Evolutionary conservation across 2,797 vertebrate species (phyloP).

Genomic region (Arnoldichthys spilopterus): DNA sequence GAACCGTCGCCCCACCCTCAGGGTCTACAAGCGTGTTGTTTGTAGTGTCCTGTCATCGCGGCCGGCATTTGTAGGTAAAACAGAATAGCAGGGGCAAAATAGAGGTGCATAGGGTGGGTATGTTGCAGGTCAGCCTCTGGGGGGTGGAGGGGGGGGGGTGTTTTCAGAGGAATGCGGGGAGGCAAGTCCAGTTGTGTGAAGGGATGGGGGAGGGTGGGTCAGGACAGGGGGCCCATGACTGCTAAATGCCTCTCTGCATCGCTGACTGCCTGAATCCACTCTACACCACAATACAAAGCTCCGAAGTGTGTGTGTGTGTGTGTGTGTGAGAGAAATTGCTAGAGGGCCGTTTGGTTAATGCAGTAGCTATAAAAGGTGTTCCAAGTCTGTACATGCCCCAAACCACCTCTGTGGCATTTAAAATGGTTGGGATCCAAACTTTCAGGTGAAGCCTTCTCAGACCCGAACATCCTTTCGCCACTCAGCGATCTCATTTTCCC

Average conservation of each 20-base stretch:
- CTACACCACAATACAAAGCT: conserved; percentile 30
- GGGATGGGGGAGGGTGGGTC: conserved; percentile 52
- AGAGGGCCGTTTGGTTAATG: conserved; percentile 15
- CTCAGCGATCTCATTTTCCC: no score
- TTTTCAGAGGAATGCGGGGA: conserved; percentile 86
- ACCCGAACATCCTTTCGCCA: not conserved
- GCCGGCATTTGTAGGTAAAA: conserved; percentile 21
- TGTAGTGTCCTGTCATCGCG: not conserved
- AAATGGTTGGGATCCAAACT: not conserved
- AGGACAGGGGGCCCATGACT: conserved; percentile 45
- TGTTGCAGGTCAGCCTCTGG: conserved; percentile 67
- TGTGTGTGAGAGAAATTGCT: conserved; percentile 10
- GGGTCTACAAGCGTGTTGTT: not conserved
- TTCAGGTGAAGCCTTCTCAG: not conserved
- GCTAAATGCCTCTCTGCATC: conserved; percentile 49
- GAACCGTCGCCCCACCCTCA: no score
- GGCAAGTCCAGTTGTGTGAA: conserved; percentile 74
- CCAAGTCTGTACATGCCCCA: conserved; percentile 45
- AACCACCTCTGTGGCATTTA: conserved; percentile 9
- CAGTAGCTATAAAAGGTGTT: conserved; percentile 6
- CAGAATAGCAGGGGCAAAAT: conserved; percentile 18
- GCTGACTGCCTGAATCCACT: conserved; percentile 39
- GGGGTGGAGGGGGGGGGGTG: conserved; percentile 42
- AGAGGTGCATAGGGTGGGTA: conserved; percentile 47
- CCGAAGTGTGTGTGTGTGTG: not conserved